Conservation (phyloP, 2,797 vertebrate species). For the Gymnothorax javanicus region DNA sequence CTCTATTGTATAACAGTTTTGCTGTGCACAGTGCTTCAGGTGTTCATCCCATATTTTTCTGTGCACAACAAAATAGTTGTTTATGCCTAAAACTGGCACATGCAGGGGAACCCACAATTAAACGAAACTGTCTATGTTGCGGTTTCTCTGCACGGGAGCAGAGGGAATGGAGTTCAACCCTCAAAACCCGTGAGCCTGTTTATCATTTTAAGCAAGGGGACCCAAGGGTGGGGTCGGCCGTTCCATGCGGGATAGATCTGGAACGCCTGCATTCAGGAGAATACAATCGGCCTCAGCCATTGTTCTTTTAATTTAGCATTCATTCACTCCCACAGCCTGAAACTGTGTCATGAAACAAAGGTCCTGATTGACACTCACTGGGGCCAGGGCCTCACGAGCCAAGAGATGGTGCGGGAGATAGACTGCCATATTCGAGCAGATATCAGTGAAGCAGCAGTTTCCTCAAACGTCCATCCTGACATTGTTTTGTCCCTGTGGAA, state of each 20-base stretch:
- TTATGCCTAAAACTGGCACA: neutral
- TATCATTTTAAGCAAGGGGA: neutral
- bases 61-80: neutral
- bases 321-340: constrained; percentile 61
- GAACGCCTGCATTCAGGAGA: constrained; percentile 46
- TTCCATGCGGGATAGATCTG: constrained; percentile 27
- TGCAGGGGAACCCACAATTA: neutral
- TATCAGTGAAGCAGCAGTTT: constrained; percentile 56
- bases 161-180: neutral
- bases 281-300: constrained; percentile 52
- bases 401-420: constrained; percentile 60
- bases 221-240: constrained; percentile 6
- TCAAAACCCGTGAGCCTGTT: neutral
- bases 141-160: neutral
- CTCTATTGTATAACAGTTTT: too few species aligned
- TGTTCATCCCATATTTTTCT: neutral
- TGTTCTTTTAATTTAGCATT: constrained; percentile 70
- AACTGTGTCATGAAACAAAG: constrained; percentile 76
- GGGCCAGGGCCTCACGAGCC: constrained; percentile 57
- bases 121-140: neutral
- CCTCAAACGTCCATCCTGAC: constrained; percentile 51
- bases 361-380: constrained; percentile 59
- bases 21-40: neutral
- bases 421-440: constrained; percentile 61
- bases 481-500: neutral